Evolutionary conservation across 2,113 vertebrate genomes (phyloP).

Genomic region (Nipponia nippon): DNA sequence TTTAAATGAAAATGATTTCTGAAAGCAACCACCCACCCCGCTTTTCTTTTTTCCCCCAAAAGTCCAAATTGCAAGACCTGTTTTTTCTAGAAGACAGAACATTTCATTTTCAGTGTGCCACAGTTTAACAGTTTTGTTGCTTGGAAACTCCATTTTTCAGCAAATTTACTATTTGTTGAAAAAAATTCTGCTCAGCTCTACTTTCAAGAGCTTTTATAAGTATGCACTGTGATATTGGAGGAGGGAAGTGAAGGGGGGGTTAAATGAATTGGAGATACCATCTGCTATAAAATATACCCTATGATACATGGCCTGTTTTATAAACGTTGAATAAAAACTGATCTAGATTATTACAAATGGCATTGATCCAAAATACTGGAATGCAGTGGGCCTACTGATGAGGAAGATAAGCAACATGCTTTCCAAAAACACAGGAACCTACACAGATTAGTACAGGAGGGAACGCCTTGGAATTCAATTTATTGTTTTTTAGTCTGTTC

Average conservation of each 20-base stretch:
- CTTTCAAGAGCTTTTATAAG: slow-evolving; percentile 26
- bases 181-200: neutral
- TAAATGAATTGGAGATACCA: slow-evolving; percentile 57
- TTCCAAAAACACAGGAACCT: slow-evolving; percentile 77
- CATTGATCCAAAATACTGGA: slow-evolving; percentile 65
- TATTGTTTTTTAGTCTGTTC: slow-evolving; percentile 66
- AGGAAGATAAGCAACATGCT: slow-evolving; percentile 70
- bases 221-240: neutral
- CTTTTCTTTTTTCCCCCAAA: neutral
- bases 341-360: slow-evolving; percentile 62
- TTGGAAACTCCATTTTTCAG: slow-evolving; percentile 34
- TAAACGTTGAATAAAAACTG: slow-evolving; percentile 62
- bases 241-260: neutral
- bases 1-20: neutral
- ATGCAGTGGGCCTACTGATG: slow-evolving; percentile 67
- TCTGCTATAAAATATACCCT: slow-evolving; percentile 64
- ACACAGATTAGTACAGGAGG: slow-evolving; percentile 68
- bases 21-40: neutral
- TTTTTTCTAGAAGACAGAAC: neutral
- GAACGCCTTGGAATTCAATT: slow-evolving; percentile 72
- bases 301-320: slow-evolving; percentile 46
- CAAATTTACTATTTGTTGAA: slow-evolving; percentile 47
- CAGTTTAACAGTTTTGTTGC: slow-evolving; percentile 37
- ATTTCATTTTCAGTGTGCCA: neutral
- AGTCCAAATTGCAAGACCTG: neutral